Conservation (phyloP, 2,797 vertebrate species). For the Hyperoplus lanceolatus region DNA sequence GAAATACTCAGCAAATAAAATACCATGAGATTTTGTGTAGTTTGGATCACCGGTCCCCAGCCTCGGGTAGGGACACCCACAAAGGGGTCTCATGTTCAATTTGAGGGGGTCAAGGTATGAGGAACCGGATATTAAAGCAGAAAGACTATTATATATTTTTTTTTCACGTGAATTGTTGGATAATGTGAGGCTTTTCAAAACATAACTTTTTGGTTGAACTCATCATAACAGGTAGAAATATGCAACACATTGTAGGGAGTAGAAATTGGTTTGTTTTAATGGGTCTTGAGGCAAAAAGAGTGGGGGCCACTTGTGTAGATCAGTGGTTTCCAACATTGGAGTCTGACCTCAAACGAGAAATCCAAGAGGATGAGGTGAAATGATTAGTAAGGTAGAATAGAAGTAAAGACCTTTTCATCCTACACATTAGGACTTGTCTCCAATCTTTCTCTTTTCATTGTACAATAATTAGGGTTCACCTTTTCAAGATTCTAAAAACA, state of each 20-base stretch:
- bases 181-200: background rate
- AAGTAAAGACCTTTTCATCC: background rate
- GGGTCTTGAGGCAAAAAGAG: background rate
- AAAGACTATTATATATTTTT: background rate
- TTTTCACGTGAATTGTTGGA: background rate
- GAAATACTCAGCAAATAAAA: constrained; percentile 26
- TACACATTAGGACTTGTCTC: constrained; percentile 9
- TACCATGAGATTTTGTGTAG: background rate
- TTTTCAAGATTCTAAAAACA: background rate
- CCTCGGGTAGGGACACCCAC: background rate
- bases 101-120: background rate
- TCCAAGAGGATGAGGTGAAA: background rate
- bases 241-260: background rate
- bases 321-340: background rate
- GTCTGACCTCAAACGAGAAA: background rate
- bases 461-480: constrained; percentile 6
- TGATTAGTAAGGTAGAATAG: background rate
- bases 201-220: background rate
- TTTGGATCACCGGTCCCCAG: background rate
- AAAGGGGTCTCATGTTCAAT: background rate
- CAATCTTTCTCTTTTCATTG: constrained; percentile 2
- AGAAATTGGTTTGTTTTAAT: background rate
- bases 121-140: constrained; percentile 18
- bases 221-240: background rate
- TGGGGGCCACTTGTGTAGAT: background rate